Conservation (phyloP, 2,888 invertebrate species). For the Heliconius ethilla region DNA sequence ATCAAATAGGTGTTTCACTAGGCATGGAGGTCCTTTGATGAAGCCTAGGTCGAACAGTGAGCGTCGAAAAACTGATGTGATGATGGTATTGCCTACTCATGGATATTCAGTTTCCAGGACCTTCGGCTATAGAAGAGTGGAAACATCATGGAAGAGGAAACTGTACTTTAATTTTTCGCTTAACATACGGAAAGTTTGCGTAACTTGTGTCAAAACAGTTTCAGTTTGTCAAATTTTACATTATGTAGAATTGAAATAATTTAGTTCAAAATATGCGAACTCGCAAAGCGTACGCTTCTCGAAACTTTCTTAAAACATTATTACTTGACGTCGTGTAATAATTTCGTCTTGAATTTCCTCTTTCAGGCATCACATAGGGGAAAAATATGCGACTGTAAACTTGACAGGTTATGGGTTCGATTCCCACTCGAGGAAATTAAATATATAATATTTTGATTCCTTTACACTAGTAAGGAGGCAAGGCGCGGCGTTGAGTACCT, state of each 20-base stretch:
- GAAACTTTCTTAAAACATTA: constrained; percentile 15
- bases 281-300: constrained; percentile 16
- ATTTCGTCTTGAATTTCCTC: not conserved
- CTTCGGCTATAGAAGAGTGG: too few species aligned
- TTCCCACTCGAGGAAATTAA: too few species aligned
- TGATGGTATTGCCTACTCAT: too few species aligned
- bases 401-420: too few species aligned
- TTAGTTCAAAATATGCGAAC: constrained; percentile 10
- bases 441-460: too few species aligned
- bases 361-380: too few species aligned
- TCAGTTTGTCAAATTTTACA: constrained; percentile 45
- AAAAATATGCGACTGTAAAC: too few species aligned
- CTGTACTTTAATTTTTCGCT: not conserved
- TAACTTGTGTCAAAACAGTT: constrained; percentile 38
- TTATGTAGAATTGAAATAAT: constrained; percentile 35
- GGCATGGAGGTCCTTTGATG: not conserved
- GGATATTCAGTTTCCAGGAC: too few species aligned
- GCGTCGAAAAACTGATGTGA: too few species aligned
- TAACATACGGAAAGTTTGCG: constrained; percentile 22
- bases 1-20: not conserved
- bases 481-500: too few species aligned
- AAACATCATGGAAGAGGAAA: not conserved
- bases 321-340: constrained; percentile 1
- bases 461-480: too few species aligned
- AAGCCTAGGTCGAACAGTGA: too few species aligned